Conservation (phyloP, 1,140 invertebrate species). For the Drosophila ogumai region DNA sequence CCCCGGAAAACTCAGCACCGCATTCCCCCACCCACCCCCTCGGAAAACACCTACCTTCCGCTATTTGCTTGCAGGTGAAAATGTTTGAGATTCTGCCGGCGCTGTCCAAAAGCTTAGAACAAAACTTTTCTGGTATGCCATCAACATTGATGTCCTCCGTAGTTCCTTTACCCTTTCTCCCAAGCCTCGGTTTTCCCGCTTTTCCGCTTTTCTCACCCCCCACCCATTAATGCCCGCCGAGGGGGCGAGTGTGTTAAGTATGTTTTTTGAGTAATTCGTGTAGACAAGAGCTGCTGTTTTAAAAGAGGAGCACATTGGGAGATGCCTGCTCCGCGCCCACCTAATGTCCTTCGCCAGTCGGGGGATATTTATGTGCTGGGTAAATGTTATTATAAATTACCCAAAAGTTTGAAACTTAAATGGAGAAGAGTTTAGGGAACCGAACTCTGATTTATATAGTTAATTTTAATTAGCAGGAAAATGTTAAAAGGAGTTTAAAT, state of each 20-base stretch:
- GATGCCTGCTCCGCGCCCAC: conserved; percentile 7
- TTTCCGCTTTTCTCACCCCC: background rate
- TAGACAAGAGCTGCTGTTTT: conserved; percentile 50
- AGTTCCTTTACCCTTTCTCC: conserved; percentile 31
- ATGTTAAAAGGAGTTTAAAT: no score
- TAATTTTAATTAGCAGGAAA: conserved; percentile 10
- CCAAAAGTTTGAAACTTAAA: conserved; percentile 22
- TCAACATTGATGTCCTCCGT: conserved; percentile 73
- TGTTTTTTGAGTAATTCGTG: conserved; percentile 62
- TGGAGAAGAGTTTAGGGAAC: background rate
- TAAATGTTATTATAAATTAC: conserved; percentile 44
- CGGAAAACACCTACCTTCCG: conserved; percentile 34
- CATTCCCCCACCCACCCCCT: background rate
- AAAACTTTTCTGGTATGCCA: conserved; percentile 72
- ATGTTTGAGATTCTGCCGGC: conserved; percentile 66
- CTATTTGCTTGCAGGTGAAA: conserved; percentile 71
- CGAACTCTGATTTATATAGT: conserved; percentile 2
- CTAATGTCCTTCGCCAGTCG: conserved; percentile 1
- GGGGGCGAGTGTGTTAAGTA: conserved; percentile 63
- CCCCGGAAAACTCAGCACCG: conserved; percentile 16
- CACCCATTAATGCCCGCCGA: conserved; percentile 7
- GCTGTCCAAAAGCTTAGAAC: conserved; percentile 81
- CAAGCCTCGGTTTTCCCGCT: conserved; percentile 7
- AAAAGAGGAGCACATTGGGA: conserved; percentile 36
- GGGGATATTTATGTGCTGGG: conserved; percentile 32